Conservation (phyloP, 2,888 invertebrate species). For the Petrophora chlorosata region DNA sequence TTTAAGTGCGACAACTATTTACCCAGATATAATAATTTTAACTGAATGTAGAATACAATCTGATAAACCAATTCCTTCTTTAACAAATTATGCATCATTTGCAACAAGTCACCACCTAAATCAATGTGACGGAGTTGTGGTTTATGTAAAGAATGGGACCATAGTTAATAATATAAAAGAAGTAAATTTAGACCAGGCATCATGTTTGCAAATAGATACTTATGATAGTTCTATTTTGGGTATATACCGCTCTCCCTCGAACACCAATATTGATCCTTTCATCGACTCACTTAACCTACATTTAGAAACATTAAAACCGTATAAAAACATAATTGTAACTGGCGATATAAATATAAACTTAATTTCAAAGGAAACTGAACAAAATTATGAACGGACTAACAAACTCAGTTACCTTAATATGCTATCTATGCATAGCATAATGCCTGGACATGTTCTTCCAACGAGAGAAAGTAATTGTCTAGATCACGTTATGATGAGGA, state of each 20-base stretch:
- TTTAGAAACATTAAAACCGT: constrained; percentile 1
- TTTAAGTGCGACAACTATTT: no score
- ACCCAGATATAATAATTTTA: constrained; percentile 1
- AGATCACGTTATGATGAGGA: no score
- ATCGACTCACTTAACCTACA: constrained; percentile 2
- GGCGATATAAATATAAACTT: background rate
- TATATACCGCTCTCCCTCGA: constrained; percentile 5
- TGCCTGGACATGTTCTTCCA: no score
- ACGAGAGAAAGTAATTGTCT: no score
- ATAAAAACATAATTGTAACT: background rate
- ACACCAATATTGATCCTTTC: background rate
- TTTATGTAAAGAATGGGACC: background rate
- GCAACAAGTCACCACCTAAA: background rate
- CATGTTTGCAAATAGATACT: constrained; percentile 1
- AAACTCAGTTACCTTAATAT: constrained; percentile 4
- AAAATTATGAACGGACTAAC: background rate
- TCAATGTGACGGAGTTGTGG: background rate
- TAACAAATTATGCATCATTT: constrained; percentile 3
- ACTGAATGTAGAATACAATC: constrained; percentile 3
- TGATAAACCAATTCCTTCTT: constrained; percentile 3
- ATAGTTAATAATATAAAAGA: background rate
- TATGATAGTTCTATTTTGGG: background rate
- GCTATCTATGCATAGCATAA: background rate
- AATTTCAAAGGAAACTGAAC: background rate
- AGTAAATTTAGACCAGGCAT: background rate